Evolutionary conservation across 2,113 vertebrate species (phyloP).

Genomic region (Manacus vitellinus): DNA sequence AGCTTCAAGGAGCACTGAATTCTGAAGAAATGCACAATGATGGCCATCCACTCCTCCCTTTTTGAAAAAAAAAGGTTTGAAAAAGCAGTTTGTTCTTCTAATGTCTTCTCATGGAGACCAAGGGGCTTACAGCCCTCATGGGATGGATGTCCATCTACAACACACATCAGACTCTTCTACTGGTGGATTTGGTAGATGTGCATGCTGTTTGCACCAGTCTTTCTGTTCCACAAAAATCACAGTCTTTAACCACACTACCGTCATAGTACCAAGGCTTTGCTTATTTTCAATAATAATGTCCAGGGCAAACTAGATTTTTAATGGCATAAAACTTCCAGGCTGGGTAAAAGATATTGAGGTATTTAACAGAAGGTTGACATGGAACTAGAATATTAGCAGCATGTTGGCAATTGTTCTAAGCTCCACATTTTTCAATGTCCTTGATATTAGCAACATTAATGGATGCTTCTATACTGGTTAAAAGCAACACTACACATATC

Average conservation of each 20-base stretch:
- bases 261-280: neutral
- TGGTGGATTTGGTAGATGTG: neutral
- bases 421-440: neutral
- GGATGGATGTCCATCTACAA: neutral
- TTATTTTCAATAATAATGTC: neutral
- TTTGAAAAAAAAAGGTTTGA: neutral
- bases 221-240: neutral
- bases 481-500: neutral
- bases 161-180: neutral
- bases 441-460: neutral
- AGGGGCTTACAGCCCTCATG: neutral
- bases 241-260: neutral
- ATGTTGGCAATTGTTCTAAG: neutral
- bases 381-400: neutral
- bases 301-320: neutral
- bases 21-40: neutral
- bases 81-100: neutral
- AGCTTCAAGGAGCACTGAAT: neutral
- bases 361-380: neutral
- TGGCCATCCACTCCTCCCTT: neutral
- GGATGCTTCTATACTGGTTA: neutral
- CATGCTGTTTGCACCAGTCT: neutral
- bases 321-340: rapidly evolving
- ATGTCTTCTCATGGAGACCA: neutral
- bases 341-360: neutral